Evolutionary conservation across 2,113 vertebrate genomes (phyloP), one percentile per base, ranked within the genome.

Genomic region (Silurus asotus): DNA sequence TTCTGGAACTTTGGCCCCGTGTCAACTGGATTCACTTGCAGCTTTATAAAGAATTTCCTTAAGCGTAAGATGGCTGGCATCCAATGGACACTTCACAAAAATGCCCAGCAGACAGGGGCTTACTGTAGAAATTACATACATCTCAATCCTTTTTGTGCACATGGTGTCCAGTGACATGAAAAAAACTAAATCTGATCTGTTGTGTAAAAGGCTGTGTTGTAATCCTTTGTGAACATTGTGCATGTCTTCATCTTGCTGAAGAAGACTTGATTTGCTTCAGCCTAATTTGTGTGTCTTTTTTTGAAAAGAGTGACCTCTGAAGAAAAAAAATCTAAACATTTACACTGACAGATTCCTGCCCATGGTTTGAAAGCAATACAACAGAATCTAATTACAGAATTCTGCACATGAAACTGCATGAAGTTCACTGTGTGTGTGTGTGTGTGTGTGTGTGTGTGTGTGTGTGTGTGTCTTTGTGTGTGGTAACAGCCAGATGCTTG

Each of bases 251-350:
- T 77, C 69, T 37, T 74, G 28, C 14, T 45, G 84, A 59, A 88
- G 86, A 58, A 86, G 84, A 65, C 82, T 84, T 74, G 81, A 75
- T 84, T 67, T 84, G 19, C 74, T 67, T 10, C 48, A 79, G 67
- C 87, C 82, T 84, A 89, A 92, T 37, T 85, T 88, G 89, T 88
- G 89, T 87, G 87, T 88, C 84, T 88, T 81, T 56, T 83, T 86
- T 90, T 77, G 83, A 74, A 64, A 83, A 90, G 61, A 90, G 89
- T 90, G 87, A 90, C 87, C 87, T 88, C 82, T 86, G 53, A 59
- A 11, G 48, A 15, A 28, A 67, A 28, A 55, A 87, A 56, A 82
- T 77, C 85, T 11, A 0, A 74, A 90, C 75, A 49, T 89, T 90
- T 67, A 81, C 56, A 80, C 75, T 86, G 88, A 90, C 90, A 91